Conservation (phyloP, 2,888 invertebrate species). For the Nymphalis polychloros region DNA sequence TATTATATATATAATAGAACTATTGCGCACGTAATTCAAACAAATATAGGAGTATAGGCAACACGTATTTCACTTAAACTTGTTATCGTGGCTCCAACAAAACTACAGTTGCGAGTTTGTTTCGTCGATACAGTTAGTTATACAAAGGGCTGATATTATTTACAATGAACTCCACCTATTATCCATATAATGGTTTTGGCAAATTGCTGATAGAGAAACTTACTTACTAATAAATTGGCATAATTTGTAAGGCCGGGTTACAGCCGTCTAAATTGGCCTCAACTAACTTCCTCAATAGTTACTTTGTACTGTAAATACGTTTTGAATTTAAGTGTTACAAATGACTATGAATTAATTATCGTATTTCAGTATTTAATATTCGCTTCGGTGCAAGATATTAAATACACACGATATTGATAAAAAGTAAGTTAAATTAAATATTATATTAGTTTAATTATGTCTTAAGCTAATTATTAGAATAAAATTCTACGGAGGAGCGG, state of each 20-base stretch:
- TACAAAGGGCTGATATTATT: slow-evolving; percentile 36
- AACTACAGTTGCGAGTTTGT: slow-evolving; percentile 15
- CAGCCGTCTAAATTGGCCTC: slow-evolving; percentile 48
- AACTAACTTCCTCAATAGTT: slow-evolving; percentile 48
- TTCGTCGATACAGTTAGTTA: slow-evolving; percentile 24
- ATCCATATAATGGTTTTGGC: slow-evolving; percentile 60
- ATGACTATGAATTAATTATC: background rate
- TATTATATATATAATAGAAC: background rate
- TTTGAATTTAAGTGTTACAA: background rate
- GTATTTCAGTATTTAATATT: too few species aligned
- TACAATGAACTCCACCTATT: slow-evolving; percentile 55
- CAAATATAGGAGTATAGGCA: background rate
- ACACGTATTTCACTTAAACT: slow-evolving; percentile 14
- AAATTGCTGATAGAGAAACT: slow-evolving; percentile 73
- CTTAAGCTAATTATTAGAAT: too few species aligned
- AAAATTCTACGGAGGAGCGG: too few species aligned
- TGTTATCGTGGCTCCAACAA: slow-evolving; percentile 20
- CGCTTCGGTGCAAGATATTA: too few species aligned
- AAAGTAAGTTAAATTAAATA: too few species aligned
- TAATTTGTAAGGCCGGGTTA: slow-evolving; percentile 59
- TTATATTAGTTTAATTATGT: too few species aligned
- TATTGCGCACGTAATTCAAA: slow-evolving; percentile 5
- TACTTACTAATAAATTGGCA: slow-evolving; percentile 64
- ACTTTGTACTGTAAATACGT: slow-evolving; percentile 25
- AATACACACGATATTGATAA: too few species aligned